phyloP scores from a whole-genome alignment of 2,113 vertebrate genomes.

The Tylochromis polylepis region DNA sequence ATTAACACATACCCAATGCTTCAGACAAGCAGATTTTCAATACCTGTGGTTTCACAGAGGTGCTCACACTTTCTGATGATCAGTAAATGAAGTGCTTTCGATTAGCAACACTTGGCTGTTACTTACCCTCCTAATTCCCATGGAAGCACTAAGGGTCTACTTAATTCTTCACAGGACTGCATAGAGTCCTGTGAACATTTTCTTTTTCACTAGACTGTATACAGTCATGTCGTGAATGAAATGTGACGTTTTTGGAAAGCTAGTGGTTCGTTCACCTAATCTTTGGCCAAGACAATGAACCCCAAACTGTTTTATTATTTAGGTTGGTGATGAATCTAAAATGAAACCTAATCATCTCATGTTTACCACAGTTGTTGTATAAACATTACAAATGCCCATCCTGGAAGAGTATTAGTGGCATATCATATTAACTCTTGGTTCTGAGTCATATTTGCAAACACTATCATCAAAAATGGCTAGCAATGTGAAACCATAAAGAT shows the following conservation, averaged over 20 bases:
- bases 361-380: background rate
- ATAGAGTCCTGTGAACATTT: background rate
- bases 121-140: background rate
- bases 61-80: background rate
- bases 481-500: background rate
- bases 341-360: background rate
- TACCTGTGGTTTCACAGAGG: background rate
- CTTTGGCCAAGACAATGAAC: background rate
- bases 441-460: background rate
- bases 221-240: background rate
- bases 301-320: background rate
- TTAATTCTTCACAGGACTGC: background rate
- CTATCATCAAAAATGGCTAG: background rate
- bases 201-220: background rate
- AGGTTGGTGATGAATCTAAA: background rate
- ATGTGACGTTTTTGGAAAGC: background rate
- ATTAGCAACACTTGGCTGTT: background rate
- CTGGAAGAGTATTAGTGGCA: background rate
- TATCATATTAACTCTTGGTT: background rate
- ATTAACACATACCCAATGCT: background rate
- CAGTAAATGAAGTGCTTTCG: background rate
- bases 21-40: background rate
- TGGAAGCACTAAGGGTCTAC: background rate
- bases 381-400: background rate
- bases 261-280: background rate